Base-by-base conservation (phyloP, 1,140 invertebrate genomes). In the Drosophila jambulina region DNA sequence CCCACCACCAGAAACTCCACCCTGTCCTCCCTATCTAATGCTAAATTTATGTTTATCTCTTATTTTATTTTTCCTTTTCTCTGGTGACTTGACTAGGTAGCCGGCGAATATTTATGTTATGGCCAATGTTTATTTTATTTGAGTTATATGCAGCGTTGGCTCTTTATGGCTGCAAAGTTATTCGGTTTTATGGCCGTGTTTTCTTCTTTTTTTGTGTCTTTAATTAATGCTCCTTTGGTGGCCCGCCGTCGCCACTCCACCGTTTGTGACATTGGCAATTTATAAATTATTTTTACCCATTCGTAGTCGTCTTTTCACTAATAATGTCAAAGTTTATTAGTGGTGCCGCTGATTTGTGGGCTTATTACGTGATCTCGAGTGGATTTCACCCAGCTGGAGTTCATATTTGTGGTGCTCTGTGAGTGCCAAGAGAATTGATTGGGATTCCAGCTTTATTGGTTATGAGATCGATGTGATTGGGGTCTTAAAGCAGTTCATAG, bases 81-180 rank as follows among this genome's bases (percentile, higher is more conserved):
- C 61, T n/a, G 21, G 21, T 15, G 48, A 67, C 64, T 25, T 48
- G 62, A 34, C 42, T 59, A 84, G 76, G 71, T 80, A 80, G 80
- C 81, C 61, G 64, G 68, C 82, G 71, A 61, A 77, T 83, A 87
- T 87, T 87, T 87, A 87, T 87, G 84, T 80, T 87, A 88, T 77
- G 80, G 80, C 77, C 72, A 78, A 87, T 87, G 84, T 80, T 87
- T 87, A 71, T 88, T 87, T 87, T 78, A 84, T 87, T 87, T 88
- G 84, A 87, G 77, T 88, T 87, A 88, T 80, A 83, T 80, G 84
- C 80, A 80, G 43, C 65, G 78, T 62, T 74, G 63, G 63, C 51
- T 51, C 45, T 59, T 48, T 70, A 51, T 42, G 43, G 53, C 67
- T 74, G 60, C 70, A 64, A 38, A 80, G 78, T 45, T 82, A 78